Percentiles rank a stretch among this genome's conserved stretches.
These are phyloP conservation scores for Hippopotamyrus pictus DNA, from an alignment of 2,797 vertebrate species.

Conservation along the genomic window DNA sequence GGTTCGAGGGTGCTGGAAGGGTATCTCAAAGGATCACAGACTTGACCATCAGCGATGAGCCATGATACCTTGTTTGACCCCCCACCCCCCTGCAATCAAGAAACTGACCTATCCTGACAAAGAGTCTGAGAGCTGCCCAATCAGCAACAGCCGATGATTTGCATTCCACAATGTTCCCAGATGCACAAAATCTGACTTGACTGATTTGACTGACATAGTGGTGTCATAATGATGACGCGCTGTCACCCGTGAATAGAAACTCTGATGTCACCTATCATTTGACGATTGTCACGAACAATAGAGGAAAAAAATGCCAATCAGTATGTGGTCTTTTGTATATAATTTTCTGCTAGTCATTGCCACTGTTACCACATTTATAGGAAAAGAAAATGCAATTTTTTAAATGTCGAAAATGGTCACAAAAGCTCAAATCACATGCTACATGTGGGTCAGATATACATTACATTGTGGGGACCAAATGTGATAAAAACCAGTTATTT, in stretches of 20 bases:
- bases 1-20: not conserved
- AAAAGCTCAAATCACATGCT: slow-evolving; percentile 12
- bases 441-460: not conserved
- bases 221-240: not conserved
- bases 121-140: slow-evolving; percentile 1
- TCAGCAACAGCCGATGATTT: slow-evolving; percentile 27
- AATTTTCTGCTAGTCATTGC: not conserved
- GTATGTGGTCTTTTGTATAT: slow-evolving; percentile 5
- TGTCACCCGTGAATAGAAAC: slow-evolving; percentile 16
- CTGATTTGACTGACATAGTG: slow-evolving; percentile 10
- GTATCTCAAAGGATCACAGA: not conserved
- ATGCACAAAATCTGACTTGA: slow-evolving; percentile 4
- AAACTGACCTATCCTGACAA: not conserved
- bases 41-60: not conserved
- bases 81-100: not conserved
- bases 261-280: slow-evolving; percentile 5
- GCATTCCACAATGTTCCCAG: slow-evolving; percentile 28
- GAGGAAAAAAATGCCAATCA: not conserved
- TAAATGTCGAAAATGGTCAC: not conserved
- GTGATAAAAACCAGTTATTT: not conserved
- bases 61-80: not conserved
- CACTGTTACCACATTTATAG: not conserved
- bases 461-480: not conserved
- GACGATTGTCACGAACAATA: slow-evolving; percentile 10
- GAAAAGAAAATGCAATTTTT: not conserved